Conservation (phyloP, 2,888 invertebrate genomes). For the Serripes groenlandicus region DNA sequence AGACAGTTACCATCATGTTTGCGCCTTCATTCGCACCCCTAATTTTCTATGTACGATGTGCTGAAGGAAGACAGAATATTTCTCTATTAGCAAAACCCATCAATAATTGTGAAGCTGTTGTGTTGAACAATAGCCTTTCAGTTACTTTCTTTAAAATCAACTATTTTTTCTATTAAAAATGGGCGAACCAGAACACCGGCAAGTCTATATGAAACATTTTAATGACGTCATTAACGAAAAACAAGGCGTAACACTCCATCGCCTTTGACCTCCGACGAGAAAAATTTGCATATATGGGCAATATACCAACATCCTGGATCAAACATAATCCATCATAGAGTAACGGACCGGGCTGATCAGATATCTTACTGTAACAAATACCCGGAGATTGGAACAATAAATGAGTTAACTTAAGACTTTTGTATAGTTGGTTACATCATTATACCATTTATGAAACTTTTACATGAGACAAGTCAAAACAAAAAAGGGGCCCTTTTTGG, state of each 20-base stretch:
- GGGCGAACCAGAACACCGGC: too few species aligned
- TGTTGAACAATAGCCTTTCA: too few species aligned
- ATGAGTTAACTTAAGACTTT: not conserved
- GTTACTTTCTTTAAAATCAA: too few species aligned
- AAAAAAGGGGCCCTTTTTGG: too few species aligned
- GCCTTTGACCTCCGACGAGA: not conserved
- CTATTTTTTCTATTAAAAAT: too few species aligned
- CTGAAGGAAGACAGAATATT: too few species aligned
- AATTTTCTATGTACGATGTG: too few species aligned
- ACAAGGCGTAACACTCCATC: not conserved
- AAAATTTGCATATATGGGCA: slow-evolving; percentile 10
- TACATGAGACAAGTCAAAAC: too few species aligned
- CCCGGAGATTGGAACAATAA: not conserved
- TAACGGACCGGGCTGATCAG: slow-evolving; percentile 6
- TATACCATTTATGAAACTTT: not conserved
- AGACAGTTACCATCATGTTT: too few species aligned
- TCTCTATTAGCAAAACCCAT: too few species aligned
- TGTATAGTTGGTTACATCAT: not conserved
- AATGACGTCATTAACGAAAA: slow-evolving; percentile 22
- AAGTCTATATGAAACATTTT: not conserved
- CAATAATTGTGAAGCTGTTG: too few species aligned
- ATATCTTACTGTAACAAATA: not conserved
- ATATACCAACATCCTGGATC: not conserved
- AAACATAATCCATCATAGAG: slow-evolving; percentile 2
- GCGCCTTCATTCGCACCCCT: too few species aligned